Percentiles rank a stretch among this genome's conserved stretches.
These are phyloP conservation scores for Vulpes ferrilata DNA, from an alignment of 2,113 vertebrate genomes.

Conservation along the genomic window DNA sequence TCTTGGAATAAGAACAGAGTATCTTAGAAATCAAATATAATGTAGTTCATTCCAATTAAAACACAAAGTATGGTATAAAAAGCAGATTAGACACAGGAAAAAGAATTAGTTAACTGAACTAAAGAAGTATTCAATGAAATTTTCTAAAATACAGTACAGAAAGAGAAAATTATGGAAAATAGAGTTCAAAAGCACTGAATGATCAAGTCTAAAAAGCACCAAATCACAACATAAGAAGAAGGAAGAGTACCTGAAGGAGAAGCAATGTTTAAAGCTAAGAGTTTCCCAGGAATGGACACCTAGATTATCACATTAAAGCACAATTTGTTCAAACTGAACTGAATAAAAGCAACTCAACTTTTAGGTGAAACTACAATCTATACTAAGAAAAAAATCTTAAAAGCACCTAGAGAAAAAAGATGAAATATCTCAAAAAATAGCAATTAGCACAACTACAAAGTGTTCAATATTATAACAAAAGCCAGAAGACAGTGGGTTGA, in stretches of 20 bases:
- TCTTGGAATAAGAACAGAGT: not conserved
- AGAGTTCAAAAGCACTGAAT: not conserved
- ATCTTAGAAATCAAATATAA: not conserved
- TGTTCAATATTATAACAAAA: not conserved
- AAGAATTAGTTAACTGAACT: not conserved
- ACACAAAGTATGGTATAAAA: not conserved
- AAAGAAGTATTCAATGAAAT: not conserved
- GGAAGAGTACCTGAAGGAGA: not conserved
- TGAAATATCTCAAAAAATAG: not conserved
- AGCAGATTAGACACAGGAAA: not conserved
- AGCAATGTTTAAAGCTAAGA: not conserved
- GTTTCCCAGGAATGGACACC: not conserved
- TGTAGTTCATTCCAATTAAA: not conserved
- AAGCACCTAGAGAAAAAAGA: not conserved
- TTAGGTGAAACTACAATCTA: not conserved
- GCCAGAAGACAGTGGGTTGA: not conserved
- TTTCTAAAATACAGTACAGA: not conserved
- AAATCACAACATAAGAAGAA: not conserved
- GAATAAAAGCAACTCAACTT: not conserved
- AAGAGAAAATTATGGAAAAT: not conserved
- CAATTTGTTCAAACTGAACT: not conserved
- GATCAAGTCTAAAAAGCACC: not conserved
- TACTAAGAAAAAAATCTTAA: not conserved
- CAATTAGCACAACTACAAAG: not conserved
- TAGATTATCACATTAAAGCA: not conserved